Percentiles rank a stretch among this genome's conserved stretches.
These are phyloP conservation scores for Varroa destructor DNA, from an alignment of 1,140 invertebrate species.

Conservation along the genomic window DNA sequence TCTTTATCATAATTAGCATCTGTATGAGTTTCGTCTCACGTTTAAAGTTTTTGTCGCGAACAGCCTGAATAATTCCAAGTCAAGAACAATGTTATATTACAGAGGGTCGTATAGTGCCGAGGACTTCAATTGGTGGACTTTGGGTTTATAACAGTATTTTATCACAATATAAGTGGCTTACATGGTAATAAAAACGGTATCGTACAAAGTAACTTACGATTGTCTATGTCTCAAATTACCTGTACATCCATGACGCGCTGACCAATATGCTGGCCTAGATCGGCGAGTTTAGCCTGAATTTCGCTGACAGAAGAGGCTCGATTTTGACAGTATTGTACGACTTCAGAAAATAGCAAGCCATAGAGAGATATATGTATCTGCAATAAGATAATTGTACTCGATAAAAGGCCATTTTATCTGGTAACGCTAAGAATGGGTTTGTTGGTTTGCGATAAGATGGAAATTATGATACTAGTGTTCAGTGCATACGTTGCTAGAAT, in stretches of 20 bases:
- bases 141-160: too few species aligned
- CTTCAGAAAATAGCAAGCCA: conserved; percentile 88
- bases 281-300: conserved; percentile 83
- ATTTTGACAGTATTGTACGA: conserved; percentile 95
- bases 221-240: conserved; percentile 42
- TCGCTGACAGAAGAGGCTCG: conserved; percentile 85
- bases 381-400: conserved; percentile 31
- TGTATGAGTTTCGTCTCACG: conserved; percentile 87
- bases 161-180: too few species aligned
- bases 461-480: too few species aligned
- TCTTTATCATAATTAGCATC: conserved; percentile 88
- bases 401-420: too few species aligned
- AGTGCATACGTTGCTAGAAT: too few species aligned
- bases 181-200: too few species aligned
- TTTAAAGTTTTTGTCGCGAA: conserved; percentile 82
- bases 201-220: too few species aligned
- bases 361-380: conserved; percentile 68
- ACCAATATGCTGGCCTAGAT: conserved; percentile 87
- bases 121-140: too few species aligned
- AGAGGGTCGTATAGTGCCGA: too few species aligned
- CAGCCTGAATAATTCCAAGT: conserved; percentile 33
- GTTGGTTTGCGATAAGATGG: too few species aligned
- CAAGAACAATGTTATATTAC: too few species aligned
- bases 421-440: too few species aligned
- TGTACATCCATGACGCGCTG: conserved; percentile 80